Evolutionary conservation across 2,113 vertebrate species (phyloP).

Genomic region (Diglossa brunneiventris): DNA sequence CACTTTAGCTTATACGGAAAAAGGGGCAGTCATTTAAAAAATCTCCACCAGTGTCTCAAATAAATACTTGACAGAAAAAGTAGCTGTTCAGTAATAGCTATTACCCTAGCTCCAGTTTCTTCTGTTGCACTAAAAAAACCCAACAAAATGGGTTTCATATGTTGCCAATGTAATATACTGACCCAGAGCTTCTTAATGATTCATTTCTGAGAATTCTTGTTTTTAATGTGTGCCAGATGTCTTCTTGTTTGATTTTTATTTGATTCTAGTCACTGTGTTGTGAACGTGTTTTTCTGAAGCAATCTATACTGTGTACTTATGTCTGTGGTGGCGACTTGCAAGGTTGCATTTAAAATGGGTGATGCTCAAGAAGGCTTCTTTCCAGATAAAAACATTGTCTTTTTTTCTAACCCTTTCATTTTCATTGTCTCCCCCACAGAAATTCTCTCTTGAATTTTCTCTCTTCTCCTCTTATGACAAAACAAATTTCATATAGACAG

Average conservation of each 20-base stretch:
- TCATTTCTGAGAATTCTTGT: constrained; percentile 5
- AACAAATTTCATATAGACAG: not conserved
- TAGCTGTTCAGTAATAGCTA: constrained; percentile 26
- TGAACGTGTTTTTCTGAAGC: constrained; percentile 24
- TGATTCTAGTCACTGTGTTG: constrained; percentile 42
- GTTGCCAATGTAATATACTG: constrained; percentile 34
- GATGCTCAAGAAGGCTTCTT: not conserved
- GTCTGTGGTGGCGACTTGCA: constrained; percentile 30
- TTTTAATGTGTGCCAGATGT: constrained; percentile 53
- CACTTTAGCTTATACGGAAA: not conserved
- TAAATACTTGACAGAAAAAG: constrained; percentile 25
- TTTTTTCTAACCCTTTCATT: not conserved
- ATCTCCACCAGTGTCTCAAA: not conserved
- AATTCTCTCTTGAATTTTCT: constrained; percentile 2
- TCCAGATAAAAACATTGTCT: not conserved
- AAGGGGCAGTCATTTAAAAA: not conserved
- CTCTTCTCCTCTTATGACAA: not conserved
- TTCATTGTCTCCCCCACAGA: not conserved
- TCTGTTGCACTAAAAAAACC: constrained; percentile 29
- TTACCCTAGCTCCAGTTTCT: constrained; percentile 16
- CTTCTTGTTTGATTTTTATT: constrained; percentile 46
- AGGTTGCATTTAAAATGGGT: constrained; percentile 20
- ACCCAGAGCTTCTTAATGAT: not conserved
- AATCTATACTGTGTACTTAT: constrained; percentile 22
- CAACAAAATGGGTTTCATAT: not conserved